Conservation (phyloP, 1,140 invertebrate genomes). For the Phthorimaea operculella region DNA sequence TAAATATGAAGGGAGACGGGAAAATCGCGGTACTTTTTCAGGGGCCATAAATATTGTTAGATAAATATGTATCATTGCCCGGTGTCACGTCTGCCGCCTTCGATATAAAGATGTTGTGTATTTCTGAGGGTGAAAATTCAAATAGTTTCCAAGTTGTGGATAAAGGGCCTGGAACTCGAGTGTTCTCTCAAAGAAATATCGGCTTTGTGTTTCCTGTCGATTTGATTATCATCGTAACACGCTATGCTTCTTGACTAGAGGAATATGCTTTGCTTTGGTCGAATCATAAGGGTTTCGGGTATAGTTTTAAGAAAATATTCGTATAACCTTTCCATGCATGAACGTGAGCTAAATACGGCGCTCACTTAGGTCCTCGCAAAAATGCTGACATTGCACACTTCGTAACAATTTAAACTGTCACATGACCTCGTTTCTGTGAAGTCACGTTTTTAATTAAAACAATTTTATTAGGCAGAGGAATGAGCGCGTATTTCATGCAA, state of each 20-base stretch:
- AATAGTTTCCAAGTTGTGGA: slow-evolving; percentile 37
- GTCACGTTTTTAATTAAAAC: slow-evolving; percentile 34
- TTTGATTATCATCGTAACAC: slow-evolving; percentile 23
- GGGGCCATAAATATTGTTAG: slow-evolving; percentile 57
- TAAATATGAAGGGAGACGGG: slow-evolving; percentile 57
- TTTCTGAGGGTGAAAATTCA: slow-evolving; percentile 27
- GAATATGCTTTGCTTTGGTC: neutral
- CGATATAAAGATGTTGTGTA: slow-evolving; percentile 15
- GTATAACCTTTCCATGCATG: neutral
- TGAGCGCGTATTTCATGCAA: slow-evolving; percentile 24
- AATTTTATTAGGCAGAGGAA: slow-evolving; percentile 21
- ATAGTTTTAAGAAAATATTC: neutral
- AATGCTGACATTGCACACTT: slow-evolving; percentile 7
- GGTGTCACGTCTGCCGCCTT: slow-evolving; percentile 30
- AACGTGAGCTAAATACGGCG: neutral
- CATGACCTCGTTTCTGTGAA: slow-evolving; percentile 13
- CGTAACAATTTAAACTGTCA: slow-evolving; percentile 3
- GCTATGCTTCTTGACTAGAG: slow-evolving; percentile 7
- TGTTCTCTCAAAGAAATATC: slow-evolving; percentile 24
- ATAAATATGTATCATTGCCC: slow-evolving; percentile 62
- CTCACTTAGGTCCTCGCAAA: slow-evolving; percentile 6
- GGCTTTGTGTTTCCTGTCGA: slow-evolving; percentile 21
- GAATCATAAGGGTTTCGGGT: neutral
- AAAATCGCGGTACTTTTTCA: slow-evolving; percentile 47
- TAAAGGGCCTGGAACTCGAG: slow-evolving; percentile 18